phyloP scores from a whole-genome alignment of 2,113 vertebrate genomes.

The Trematomus loennbergii region DNA sequence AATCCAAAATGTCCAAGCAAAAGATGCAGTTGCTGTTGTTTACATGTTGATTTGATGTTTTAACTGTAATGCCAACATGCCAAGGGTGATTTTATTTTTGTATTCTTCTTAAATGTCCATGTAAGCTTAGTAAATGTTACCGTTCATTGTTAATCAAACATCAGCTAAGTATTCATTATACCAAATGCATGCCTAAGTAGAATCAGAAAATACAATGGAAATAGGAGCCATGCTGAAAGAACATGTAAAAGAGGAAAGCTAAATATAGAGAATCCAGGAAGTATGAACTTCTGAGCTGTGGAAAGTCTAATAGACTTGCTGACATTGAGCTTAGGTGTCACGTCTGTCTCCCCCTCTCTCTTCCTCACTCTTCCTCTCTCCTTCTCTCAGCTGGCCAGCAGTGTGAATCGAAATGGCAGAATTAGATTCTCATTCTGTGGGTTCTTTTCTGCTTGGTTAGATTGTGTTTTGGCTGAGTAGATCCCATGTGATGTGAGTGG shows the following conservation, averaged over 20 bases:
- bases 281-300: conserved; percentile 31
- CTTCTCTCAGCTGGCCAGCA: conserved; percentile 23
- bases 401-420: conserved; percentile 54
- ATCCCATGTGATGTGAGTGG: conserved; percentile 11
- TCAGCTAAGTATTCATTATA: neutral
- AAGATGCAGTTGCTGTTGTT: neutral
- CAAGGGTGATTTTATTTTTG: neutral
- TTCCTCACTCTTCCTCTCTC: neutral
- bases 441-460: conserved; percentile 17
- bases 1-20: conserved; percentile 1
- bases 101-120: neutral
- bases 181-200: neutral
- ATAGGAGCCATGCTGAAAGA: neutral
- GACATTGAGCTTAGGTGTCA: conserved; percentile 51
- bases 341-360: conserved; percentile 1
- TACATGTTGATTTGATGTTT: neutral
- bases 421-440: conserved; percentile 34
- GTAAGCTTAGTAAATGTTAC: neutral
- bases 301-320: conserved; percentile 58
- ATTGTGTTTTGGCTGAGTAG: conserved; percentile 24
- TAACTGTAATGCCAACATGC: neutral
- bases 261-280: conserved; percentile 48
- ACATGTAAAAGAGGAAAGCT: conserved; percentile 15
- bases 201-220: neutral
- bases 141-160: conserved; percentile 1